phyloP scores from a whole-genome alignment of 2,113 vertebrate genomes.

The Stigmatopora nigra region DNA sequence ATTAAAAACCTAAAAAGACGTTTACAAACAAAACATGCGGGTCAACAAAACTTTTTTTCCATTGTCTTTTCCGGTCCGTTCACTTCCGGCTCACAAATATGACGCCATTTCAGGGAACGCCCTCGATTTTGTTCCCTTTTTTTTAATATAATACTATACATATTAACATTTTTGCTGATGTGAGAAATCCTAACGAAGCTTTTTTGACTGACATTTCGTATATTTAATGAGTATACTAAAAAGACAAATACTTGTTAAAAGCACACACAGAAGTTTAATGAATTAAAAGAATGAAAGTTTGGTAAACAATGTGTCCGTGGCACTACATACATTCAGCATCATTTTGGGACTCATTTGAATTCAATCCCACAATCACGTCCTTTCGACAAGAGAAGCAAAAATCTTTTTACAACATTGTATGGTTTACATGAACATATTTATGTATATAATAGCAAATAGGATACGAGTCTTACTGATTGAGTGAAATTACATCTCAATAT shows the following conservation, averaged over 20 bases:
- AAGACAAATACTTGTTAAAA: constrained; percentile 50
- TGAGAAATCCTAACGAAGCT: too few relatives aligned
- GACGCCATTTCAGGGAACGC: too few relatives aligned
- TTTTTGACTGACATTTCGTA: neutral
- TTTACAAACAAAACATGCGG: too few relatives aligned
- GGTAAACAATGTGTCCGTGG: constrained; percentile 76
- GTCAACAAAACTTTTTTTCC: too few relatives aligned
- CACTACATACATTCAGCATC: constrained; percentile 76
- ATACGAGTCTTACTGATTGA: constrained; percentile 35
- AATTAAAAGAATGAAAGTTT: constrained; percentile 73
- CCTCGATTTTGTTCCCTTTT: too few relatives aligned
- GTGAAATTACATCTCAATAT: constrained; percentile 61
- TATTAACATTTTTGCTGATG: too few relatives aligned
- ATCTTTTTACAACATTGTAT: constrained; percentile 65
- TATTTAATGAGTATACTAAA: constrained; percentile 5
- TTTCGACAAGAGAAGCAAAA: constrained; percentile 57
- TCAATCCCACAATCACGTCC: constrained; percentile 64
- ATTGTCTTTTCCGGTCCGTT: too few relatives aligned
- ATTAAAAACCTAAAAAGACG: too few relatives aligned
- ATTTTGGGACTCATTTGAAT: constrained; percentile 63
- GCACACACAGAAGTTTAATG: constrained; percentile 76
- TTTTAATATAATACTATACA: too few relatives aligned
- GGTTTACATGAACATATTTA: constrained; percentile 67
- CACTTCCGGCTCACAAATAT: too few relatives aligned
- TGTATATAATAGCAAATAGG: constrained; percentile 60